Percentiles rank a stretch among this genome's conserved stretches.
Evolutionary conservation across 1,140 invertebrate genomes (phyloP).

Genomic region (Ericerus pela): DNA sequence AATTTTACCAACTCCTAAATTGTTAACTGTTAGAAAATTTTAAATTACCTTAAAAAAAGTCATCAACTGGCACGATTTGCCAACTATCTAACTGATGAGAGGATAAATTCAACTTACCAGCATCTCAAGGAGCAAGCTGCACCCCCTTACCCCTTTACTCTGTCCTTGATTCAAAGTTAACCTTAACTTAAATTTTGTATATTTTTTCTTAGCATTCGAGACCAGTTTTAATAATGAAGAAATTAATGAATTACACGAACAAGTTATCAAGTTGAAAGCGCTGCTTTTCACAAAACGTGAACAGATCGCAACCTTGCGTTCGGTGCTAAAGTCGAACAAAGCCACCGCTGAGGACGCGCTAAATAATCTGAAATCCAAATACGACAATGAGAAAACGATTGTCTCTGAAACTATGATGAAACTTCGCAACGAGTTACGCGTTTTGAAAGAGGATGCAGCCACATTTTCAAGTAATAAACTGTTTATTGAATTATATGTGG

Average conservation of each 20-base stretch:
- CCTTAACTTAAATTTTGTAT: too few species aligned
- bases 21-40: too few species aligned
- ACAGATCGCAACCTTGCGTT: slow-evolving; percentile 92
- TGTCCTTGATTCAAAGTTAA: too few species aligned
- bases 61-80: too few species aligned
- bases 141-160: too few species aligned
- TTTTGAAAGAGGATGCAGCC: slow-evolving; percentile 94
- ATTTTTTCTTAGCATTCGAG: slow-evolving; percentile 4
- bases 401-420: slow-evolving; percentile 97
- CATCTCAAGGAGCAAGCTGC: too few species aligned
- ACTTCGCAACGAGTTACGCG: slow-evolving; percentile 79
- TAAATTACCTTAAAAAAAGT: too few species aligned
- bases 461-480: slow-evolving; percentile 80
- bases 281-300: slow-evolving; percentile 91
- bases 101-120: too few species aligned
- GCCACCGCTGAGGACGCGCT: slow-evolving; percentile 95
- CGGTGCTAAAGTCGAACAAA: slow-evolving; percentile 97
- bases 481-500: neutral
- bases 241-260: slow-evolving; percentile 83
- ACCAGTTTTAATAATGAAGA: slow-evolving; percentile 25
- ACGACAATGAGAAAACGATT: slow-evolving; percentile 95
- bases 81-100: too few species aligned
- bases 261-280: slow-evolving; percentile 76
- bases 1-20: too few species aligned
- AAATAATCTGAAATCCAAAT: slow-evolving; percentile 96